Conservation (phyloP, 2,797 vertebrate genomes). For the Phataginus tetradactyla region DNA sequence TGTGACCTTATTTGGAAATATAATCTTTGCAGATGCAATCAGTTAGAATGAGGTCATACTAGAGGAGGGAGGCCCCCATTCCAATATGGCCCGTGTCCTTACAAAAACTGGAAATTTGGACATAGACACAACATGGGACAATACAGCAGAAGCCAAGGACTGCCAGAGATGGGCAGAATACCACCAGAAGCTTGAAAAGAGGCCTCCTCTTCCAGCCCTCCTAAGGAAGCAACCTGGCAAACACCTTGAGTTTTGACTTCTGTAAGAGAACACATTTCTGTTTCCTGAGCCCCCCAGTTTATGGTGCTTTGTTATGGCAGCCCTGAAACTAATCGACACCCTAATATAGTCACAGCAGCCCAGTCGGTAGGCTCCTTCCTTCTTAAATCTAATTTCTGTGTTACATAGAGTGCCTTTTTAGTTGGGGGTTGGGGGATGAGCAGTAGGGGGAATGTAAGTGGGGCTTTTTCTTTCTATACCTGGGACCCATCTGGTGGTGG, state of each 20-base stretch:
- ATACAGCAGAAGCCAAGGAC: background rate
- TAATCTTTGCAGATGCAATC: background rate
- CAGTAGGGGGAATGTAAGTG: background rate
- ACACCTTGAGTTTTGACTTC: background rate
- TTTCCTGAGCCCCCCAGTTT: background rate
- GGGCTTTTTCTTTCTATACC: background rate
- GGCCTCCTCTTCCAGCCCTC: too few relatives aligned
- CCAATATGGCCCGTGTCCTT: background rate
- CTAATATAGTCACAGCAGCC: background rate
- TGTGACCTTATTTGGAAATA: background rate
- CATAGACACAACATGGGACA: background rate
- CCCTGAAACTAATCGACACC: background rate
- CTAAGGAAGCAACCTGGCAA: background rate
- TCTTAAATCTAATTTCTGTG: background rate
- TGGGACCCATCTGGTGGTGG: background rate
- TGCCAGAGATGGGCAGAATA: background rate
- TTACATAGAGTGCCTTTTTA: background rate
- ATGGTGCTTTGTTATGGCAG: background rate
- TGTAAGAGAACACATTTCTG: background rate
- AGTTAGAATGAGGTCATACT: background rate
- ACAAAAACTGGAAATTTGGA: background rate
- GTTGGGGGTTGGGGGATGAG: rapidly evolving
- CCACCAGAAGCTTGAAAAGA: background rate
- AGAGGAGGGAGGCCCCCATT: background rate
- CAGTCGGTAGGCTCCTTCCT: background rate